Evolutionary conservation across 1,140 invertebrate species (phyloP), one percentile per base, ranked within the genome.

Genomic region (Solenopsis invicta): DNA sequence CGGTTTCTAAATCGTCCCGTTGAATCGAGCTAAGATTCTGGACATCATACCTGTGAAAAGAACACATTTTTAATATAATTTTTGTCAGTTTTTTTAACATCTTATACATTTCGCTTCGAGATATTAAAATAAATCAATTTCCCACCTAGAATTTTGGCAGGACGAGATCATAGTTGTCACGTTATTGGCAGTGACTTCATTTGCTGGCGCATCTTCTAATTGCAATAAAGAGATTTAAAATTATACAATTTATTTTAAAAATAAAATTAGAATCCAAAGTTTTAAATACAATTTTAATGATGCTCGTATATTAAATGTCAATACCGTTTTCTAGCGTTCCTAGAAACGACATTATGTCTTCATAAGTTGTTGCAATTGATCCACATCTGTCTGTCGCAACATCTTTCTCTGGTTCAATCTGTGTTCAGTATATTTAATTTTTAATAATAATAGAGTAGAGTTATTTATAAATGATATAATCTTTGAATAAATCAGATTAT

Each of bases 281-380:
- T 52, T 74, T n/a, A 61, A 66, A n/a, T 78, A 85, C 12, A 52
- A 54, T 41, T 52, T 24, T 48, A 76, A 34, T 8, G 18, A 48
- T 34, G 9, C 12, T 71, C 12, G 6, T 67, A 8, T 37, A n/a
- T 16, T 50, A 37, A 84, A 52, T 61, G 10, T 76, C 18, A n/a
- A n/a, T 90, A 91, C 89, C 89, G 6, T 90, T 88, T 76, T 94
- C 93, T 18, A 94, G 61, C 8, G 89, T 92, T 45, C 87, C 88
- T 21, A 95, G 84, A 48, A 94, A 94, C 8, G 89, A 90, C 92
- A 95, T 94, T 54, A 95, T 94, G 41, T 94, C 93, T 4, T 95
- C 93, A 66, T 94, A 95, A n/a, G 93, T 93, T 0, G 93, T 93
- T 13, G 78, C 80, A 34, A 61, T 89, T 0, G 77, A 9, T 4